A percentile compares a stretch with the other conserved stretches of the same genome.
Evolutionary conservation across 2,113 vertebrate species (phyloP).

Genomic region (Cariama cristata): DNA sequence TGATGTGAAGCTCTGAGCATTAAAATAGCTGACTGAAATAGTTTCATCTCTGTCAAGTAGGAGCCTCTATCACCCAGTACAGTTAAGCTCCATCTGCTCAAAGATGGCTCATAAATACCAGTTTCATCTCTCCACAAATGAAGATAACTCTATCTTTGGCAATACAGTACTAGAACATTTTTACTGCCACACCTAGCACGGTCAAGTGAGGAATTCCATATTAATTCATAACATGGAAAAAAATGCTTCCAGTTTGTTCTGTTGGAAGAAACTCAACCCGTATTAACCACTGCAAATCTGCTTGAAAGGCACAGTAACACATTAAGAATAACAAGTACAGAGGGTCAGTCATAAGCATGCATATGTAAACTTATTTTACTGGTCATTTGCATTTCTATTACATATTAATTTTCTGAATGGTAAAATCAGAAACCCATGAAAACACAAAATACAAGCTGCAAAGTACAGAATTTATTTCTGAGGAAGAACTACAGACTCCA

Average conservation of each 20-base stretch:
- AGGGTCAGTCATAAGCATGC: neutral
- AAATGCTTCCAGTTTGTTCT: neutral
- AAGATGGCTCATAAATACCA: neutral
- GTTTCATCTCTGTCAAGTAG: neutral
- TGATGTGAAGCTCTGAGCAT: neutral
- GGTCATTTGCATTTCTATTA: neutral
- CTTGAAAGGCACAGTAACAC: neutral
- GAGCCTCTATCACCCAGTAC: neutral
- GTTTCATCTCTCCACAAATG: neutral
- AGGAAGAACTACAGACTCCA: neutral
- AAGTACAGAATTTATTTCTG: neutral
- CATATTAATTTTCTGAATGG: neutral
- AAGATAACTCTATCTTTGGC: neutral
- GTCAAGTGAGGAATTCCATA: neutral
- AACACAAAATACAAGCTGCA: neutral
- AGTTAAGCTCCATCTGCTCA: neutral
- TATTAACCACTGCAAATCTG: neutral
- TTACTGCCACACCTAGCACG: neutral
- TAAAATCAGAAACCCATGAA: neutral
- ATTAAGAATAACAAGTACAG: neutral
- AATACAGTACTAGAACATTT: neutral
- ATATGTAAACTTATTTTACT: neutral
- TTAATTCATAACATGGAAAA: neutral
- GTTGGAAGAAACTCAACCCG: neutral
- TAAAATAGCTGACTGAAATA: neutral